Percentiles rank a stretch among this genome's conserved stretches.
phyloP scores from a whole-genome alignment of 2,113 vertebrate genomes.

The Pogonocichla stellata region DNA sequence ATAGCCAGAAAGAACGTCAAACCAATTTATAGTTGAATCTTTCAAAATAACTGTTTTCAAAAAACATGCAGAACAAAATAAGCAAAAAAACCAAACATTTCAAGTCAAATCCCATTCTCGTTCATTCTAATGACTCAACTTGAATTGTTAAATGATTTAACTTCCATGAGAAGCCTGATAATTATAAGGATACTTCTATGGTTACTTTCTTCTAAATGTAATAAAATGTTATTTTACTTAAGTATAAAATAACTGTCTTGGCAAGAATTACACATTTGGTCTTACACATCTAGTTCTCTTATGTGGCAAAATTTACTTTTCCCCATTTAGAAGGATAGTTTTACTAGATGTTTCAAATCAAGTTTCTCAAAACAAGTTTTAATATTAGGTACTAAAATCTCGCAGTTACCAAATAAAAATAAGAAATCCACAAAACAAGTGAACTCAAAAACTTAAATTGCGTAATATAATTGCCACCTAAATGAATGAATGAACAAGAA shows the following conservation, averaged over 20 bases:
- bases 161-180: not conserved
- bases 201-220: not conserved
- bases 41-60: not conserved
- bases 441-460: not conserved
- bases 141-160: constrained; percentile 11
- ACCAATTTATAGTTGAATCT: not conserved
- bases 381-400: not conserved
- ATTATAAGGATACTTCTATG: not conserved
- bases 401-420: not conserved
- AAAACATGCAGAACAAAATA: constrained; percentile 19
- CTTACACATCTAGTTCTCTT: not conserved
- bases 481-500: not conserved
- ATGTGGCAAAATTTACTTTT: not conserved
- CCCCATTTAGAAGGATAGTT: not conserved
- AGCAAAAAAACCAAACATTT: constrained; percentile 22
- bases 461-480: not conserved
- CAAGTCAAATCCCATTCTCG: constrained; percentile 24
- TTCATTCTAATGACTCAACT: not conserved
- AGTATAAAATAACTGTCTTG: not conserved
- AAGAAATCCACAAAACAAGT: not conserved
- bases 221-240: too few relatives aligned
- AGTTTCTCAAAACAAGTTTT: not conserved
- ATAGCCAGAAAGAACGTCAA: not conserved
- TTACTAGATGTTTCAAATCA: not conserved
- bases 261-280: not conserved